phyloP scores from a whole-genome alignment of 2,888 invertebrate genomes.

The Lobophora halterata region DNA sequence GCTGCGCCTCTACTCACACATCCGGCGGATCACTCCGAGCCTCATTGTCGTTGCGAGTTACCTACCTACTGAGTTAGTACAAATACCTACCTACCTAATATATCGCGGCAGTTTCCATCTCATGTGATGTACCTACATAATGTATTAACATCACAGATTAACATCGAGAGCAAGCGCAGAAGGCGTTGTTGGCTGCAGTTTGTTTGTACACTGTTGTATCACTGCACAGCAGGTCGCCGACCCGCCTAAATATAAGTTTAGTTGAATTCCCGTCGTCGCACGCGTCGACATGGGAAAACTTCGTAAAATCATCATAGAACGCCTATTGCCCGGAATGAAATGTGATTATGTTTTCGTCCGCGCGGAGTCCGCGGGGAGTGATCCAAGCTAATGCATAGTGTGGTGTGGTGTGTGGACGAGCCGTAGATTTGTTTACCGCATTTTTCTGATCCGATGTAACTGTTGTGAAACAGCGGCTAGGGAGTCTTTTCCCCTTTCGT shows the following conservation, averaged over 20 bases:
- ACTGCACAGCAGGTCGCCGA: constrained; percentile 8
- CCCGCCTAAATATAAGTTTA: constrained; percentile 17
- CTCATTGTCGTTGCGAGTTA: no score
- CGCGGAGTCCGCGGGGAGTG: constrained; percentile 3
- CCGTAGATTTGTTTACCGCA: constrained; percentile 1
- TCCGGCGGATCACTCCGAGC: no score
- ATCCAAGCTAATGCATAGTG: constrained; percentile 12
- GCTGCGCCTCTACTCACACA: no score
- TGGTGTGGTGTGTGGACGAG: constrained; percentile 2
- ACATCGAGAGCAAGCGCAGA: constrained; percentile 8
- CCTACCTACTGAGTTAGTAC: no score
- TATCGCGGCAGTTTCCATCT: no score
- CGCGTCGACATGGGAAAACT: constrained; percentile 9
- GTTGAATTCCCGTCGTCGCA: constrained; percentile 3
- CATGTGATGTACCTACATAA: no score
- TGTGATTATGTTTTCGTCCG: constrained; percentile 10
- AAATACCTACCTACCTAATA: no score
- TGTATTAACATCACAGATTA: background rate
- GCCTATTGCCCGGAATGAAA: constrained; percentile 5
- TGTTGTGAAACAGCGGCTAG: no score
- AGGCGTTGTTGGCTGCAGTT: constrained; percentile 10
- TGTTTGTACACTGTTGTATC: constrained; percentile 2
- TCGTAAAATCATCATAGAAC: constrained; percentile 13
- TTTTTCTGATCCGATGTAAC: no score
- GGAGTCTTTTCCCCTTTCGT: no score